Base-by-base conservation (phyloP, 2,888 invertebrate species). In the Macaria notata region DNA sequence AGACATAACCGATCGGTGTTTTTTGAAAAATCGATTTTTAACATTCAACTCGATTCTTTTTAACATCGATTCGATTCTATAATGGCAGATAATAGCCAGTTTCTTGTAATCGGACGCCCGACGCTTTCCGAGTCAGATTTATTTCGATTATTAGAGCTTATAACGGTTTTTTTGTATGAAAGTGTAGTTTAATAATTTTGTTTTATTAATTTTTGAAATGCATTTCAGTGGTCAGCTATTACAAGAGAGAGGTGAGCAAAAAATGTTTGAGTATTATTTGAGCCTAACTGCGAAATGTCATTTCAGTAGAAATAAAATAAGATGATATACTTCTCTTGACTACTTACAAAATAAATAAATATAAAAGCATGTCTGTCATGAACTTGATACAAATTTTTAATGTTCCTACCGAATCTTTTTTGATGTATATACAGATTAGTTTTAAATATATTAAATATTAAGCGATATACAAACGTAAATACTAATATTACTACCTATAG, bases 1-100 rank as follows among this genome's bases (percentile, higher is more conserved):
- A 84, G 75, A 79, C 76, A 68, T 64, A 77, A 80, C 73, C 74
- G 77, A 72, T 69, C 64, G 70, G 63, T 72, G 74, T 80, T 81
- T 84, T 80, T 80, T 76, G 73, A 74, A 75, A 72, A 75, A 76
- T 76, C 63, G 63, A 63, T 75, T 78, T 75, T 76, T 76, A 62
- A 74, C 64, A 74, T 76, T 78, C 19, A 73, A 78, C 79, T 77
- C 76, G 76, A 69, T 75, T 74, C 72, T 71, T 78, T 75, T 76
- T 76, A 62, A 74, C 64, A 73, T 77, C 76, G 76, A 69, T 75
- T 74, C 72, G 70, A 70, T 75, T 74, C 72, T 71, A 72, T 78
- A 78, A 78, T 81, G 78, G 76, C 71, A 63, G 70, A 71, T 78
- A 78, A 78, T 78, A 70, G 71, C 66, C 65, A 50, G 64, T 66